Conservation (phyloP, 2,888 invertebrate genomes). For the Stratiomys singularior region DNA sequence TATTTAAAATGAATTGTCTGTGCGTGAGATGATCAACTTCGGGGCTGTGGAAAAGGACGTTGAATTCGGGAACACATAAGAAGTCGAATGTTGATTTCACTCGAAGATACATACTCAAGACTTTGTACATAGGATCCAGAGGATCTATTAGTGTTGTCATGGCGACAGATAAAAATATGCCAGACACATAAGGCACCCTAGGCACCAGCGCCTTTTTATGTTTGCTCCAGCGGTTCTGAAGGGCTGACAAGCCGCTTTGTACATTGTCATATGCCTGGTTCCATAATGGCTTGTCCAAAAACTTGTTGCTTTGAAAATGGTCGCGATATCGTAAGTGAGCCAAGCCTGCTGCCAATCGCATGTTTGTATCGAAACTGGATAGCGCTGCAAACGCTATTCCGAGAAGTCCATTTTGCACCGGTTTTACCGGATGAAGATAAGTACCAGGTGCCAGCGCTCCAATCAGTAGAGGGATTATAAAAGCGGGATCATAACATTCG, state of each 20-base stretch:
- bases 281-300: slow-evolving; percentile 64
- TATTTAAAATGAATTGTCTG: slow-evolving; percentile 80
- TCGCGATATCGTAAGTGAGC: slow-evolving; percentile 78
- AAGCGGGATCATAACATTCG: slow-evolving; percentile 82
- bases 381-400: slow-evolving; percentile 77
- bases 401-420: slow-evolving; percentile 76
- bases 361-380: slow-evolving; percentile 73
- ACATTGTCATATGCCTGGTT: slow-evolving; percentile 63
- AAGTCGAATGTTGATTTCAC: slow-evolving; percentile 82
- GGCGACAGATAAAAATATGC: slow-evolving; percentile 61
- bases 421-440: slow-evolving; percentile 75
- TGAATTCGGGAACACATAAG: slow-evolving; percentile 85
- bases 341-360: slow-evolving; percentile 79
- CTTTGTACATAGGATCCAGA: slow-evolving; percentile 78
- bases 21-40: slow-evolving; percentile 76
- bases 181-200: slow-evolving; percentile 61
- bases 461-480: slow-evolving; percentile 81
- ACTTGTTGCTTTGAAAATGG: slow-evolving; percentile 76
- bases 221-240: slow-evolving; percentile 60
- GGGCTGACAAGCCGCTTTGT: slow-evolving; percentile 60
- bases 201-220: slow-evolving; percentile 63
- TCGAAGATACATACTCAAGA: slow-evolving; percentile 80
- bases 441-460: slow-evolving; percentile 80
- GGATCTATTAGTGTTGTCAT: slow-evolving; percentile 79
- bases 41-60: slow-evolving; percentile 83